Percentiles rank a stretch among this genome's conserved stretches.
Conservation (phyloP, 2,888 invertebrate species). For the Orthonychiurus folsomi region DNA sequence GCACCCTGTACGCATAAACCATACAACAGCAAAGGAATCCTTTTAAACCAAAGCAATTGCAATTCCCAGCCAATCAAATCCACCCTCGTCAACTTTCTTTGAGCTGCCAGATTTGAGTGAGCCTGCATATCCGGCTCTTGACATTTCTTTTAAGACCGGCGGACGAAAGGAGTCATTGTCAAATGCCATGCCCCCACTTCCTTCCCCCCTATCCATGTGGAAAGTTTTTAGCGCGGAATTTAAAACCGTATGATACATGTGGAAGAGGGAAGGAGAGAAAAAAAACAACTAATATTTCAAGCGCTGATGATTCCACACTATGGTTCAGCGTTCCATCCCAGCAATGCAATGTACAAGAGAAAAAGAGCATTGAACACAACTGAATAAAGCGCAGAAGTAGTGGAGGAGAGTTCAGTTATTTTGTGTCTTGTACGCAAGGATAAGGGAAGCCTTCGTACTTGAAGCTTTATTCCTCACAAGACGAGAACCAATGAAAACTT, state of each 20-base stretch:
- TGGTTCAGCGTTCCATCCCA: no score
- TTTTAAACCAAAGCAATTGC: no score
- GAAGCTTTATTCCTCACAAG: no score
- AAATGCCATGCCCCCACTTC: neutral
- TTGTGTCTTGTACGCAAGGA: neutral
- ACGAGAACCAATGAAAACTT: neutral
- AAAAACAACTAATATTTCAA: no score
- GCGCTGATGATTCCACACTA: no score
- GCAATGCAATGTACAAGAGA: neutral
- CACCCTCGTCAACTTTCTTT: neutral
- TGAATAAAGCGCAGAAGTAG: neutral
- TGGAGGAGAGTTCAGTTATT: neutral
- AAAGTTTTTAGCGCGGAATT: neutral
- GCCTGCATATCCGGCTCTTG: conserved; percentile 1
- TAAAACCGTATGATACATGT: neutral
- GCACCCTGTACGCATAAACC: no score
- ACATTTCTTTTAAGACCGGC: no score
- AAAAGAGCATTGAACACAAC: neutral
- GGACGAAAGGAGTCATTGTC: no score
- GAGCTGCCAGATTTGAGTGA: no score
- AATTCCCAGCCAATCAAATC: no score
- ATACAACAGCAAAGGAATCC: no score
- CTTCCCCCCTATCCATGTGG: neutral
- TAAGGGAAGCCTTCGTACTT: neutral
- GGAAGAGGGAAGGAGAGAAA: neutral